phyloP scores from a whole-genome alignment of 2,888 invertebrate species.

The Machimus rusticus region DNA sequence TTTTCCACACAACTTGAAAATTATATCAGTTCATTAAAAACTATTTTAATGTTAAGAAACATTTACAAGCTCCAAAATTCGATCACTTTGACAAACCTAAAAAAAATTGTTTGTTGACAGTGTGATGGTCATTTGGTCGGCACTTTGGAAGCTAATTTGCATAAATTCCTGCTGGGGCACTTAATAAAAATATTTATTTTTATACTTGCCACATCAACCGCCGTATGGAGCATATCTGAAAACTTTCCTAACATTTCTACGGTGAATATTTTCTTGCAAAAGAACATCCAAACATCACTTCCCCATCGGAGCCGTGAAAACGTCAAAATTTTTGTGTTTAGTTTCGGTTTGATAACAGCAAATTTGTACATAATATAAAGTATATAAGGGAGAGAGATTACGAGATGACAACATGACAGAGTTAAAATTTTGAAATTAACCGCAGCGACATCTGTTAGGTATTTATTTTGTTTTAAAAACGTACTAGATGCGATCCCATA shows the following conservation, averaged over 20 bases:
- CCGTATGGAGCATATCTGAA: constrained; percentile 43
- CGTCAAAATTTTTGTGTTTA: background rate
- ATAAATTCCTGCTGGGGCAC: background rate
- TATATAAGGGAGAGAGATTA: background rate
- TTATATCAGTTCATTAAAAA: background rate
- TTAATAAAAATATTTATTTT: background rate
- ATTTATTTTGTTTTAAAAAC: background rate
- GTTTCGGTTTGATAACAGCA: background rate
- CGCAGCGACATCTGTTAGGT: background rate
- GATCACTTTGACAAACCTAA: background rate
- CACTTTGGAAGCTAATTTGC: background rate
- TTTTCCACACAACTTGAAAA: no score
- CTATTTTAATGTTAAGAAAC: background rate
- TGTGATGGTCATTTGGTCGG: background rate
- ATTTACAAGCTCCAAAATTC: background rate
- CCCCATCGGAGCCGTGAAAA: background rate
- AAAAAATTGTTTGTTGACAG: background rate
- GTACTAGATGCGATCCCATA: background rate
- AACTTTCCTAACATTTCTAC: constrained; percentile 44
- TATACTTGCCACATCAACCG: constrained; percentile 44
- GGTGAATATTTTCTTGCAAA: constrained; percentile 42
- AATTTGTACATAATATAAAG: background rate
- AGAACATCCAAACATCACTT: constrained; percentile 40
- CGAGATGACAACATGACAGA: background rate
- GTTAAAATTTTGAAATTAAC: background rate